Base-by-base conservation (phyloP, 2,888 invertebrate genomes). In the Tipula helvola region DNA sequence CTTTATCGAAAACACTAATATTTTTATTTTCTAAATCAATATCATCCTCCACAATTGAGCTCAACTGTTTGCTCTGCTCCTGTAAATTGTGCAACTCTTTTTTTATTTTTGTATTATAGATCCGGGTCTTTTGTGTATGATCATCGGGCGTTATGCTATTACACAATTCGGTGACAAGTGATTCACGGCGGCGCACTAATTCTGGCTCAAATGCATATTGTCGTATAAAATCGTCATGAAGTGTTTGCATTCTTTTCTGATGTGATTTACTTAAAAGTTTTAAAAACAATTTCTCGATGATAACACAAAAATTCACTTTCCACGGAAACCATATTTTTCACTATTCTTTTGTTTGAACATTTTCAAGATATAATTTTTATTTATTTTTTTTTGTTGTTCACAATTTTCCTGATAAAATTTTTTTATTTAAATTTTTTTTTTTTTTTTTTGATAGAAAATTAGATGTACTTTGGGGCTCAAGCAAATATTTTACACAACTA, bases 161-260 rank as follows among this genome's bases (percentile, higher is more conserved):
- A 36, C 86, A 87, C 41, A 87, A 83, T 12, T 71, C 71, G 71
- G 71, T 12, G 28, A 47, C 44, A 28, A 87, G 28, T 18, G 88
- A 91, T 86, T 91, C 91, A 88, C 90, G 90, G 2, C 71, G 71
- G 3, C 71, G 18, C 71, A 86, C 90, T 87, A 91, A 88, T 88
- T 91, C 91, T 88, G 91, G 91, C 88, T 91, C 91, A 88, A 91
- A 91, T 83, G 90, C 89, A 88, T 90, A 91, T 89, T 91, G 91
- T 87, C 91, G 90, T 88, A 90, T 90, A 88, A 89, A 91, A 89
- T 91, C 90, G 89, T 91, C 90, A 18, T 88, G 87, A 89, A 83
- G 84, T 13, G 71, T 10, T 71, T 71, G 71, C 71, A 71, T 71
- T 71, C n/a, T n/a, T n/a, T n/a, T 57, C 28, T 8, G 18, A 71